A percentile compares a stretch with the other conserved stretches of the same genome.
phyloP scores from a whole-genome alignment of 35 echinoderm and acorn worm species.

The Heliocidaris erythrogramma region DNA sequence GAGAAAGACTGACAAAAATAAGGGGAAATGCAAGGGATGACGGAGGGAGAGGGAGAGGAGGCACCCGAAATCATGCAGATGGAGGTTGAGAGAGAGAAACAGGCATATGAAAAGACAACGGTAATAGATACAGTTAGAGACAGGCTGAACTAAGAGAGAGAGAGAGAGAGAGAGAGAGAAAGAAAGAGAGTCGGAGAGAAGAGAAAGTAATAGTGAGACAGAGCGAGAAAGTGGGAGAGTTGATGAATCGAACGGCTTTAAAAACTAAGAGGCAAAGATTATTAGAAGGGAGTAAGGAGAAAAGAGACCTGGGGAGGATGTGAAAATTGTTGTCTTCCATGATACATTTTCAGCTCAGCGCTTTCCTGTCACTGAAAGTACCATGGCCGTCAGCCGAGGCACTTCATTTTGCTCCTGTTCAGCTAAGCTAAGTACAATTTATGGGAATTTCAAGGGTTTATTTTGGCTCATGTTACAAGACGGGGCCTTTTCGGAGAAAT shows the following conservation, averaged over 20 bases:
- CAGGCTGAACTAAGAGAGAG: not conserved
- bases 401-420: not conserved
- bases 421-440: not conserved
- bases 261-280: not conserved
- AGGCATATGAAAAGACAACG: not conserved
- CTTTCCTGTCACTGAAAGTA: not conserved
- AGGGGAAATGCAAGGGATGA: not conserved
- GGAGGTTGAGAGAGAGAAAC: not conserved
- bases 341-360: not conserved
- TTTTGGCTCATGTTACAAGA: not conserved
- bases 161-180: not conserved
- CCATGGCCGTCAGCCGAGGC: not conserved
- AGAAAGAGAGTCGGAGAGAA: not conserved
- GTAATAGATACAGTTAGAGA: not conserved
- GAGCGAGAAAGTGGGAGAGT: not conserved
- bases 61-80: not conserved
- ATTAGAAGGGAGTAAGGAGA: not conserved
- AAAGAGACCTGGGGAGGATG: not conserved
- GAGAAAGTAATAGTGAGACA: not conserved
- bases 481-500: not conserved
- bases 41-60: not conserved
- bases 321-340: not conserved
- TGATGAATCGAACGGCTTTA: not conserved
- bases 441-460: slow-evolving; percentile 17
- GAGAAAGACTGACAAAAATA: not conserved